Evolutionary conservation across 2,888 invertebrate species (phyloP), one percentile per base, ranked within the genome.

Genomic region (Germaria angustata): DNA sequence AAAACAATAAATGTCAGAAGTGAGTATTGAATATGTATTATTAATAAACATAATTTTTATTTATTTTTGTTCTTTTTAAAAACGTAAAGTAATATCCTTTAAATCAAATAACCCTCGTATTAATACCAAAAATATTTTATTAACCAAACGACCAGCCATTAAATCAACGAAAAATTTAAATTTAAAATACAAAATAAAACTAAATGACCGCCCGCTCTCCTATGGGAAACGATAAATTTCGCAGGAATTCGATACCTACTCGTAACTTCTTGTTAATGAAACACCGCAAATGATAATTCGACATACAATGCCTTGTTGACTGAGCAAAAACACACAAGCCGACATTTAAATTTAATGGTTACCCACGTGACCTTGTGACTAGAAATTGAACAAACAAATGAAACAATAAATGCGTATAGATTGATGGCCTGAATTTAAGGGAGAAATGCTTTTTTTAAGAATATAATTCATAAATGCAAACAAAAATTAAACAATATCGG

Each of bases 191-290:
- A 7, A 46, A 39, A 44, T 46, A 46, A 11, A 20, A 66, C n/a
- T 24, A 39, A 69, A 28, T n/a, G 63, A 55, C 69, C 80, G 65
- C 71, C 59, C 68, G 66, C 68, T 71, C 61, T 59, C 53, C 46
- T 36, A 61, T 72, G 66, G 46, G 55, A 72, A 72, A 68, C 59
- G 32, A 77, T 72, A 77, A 66, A 77, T 68, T 81, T 81, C 72
- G 39, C 22, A 77, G 66, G 66, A 81, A 81, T 55, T 77, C 61
- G 76, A 81, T 81, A 81, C 39, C 65, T 34, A 46, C 59, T 53
- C 22, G 72, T 76, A 77, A 66, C 72, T 72, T 81, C 39, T 66
- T 81, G 66, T 63, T 68, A 72, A 63, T 66, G 66, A 72, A 77
- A 39, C 77, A 77, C 81, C 72, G 46, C 81, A 81, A 61, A 71